Evolutionary conservation across 2,888 invertebrate species (phyloP), one percentile per base, ranked within the genome.

Genomic region (Ochropacha duplaris): DNA sequence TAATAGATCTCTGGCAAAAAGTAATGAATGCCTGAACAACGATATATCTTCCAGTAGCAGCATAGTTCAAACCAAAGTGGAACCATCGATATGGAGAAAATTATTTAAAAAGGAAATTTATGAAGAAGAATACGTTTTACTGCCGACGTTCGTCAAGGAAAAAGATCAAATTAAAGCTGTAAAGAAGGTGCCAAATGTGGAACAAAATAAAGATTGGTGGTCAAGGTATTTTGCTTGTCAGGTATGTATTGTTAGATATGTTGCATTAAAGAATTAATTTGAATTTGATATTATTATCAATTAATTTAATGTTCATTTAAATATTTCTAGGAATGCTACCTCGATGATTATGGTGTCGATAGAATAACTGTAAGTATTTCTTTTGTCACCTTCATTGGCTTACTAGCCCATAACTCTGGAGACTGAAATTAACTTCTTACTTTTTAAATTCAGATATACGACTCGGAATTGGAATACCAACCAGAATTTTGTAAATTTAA

Each of bases 391-490:
- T 6, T 34, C 5, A 14, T 11, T 28, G 28, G 8, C 28, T 1
- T 26, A 9, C 9, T 28, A 9, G 11, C 11, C 11, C 28, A 11
- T 31, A 12, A 12, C 12, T 31, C 4, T 8, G 8, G 6, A 8
- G 4, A 34, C 12, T 34, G 12, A 9, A n/a, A n/a, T 4, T 9
- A 5, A 9, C 5, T 5, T n/a, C 4, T 36, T n/a, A 0, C 9
- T n/a, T 2, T 24, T 44, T 51, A 14, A n/a, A 55, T 51, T 57
- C 68, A 94, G 88, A 93, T 95, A 60, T 96, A 94, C 78, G 73
- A 83, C 8, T 87, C 89, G n/a, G 96, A 96, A 80, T 76, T 97
- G 60, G 96, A 97, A 82, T 77, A 83, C 44, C 95, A 95, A 72
- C 88, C 94, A 0, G 94, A 95, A 71, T 96, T 95, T 74, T 83